phyloP scores from a whole-genome alignment of 37 sponge, comb jelly and placozoan species.

The Oscarella lobularis region DNA sequence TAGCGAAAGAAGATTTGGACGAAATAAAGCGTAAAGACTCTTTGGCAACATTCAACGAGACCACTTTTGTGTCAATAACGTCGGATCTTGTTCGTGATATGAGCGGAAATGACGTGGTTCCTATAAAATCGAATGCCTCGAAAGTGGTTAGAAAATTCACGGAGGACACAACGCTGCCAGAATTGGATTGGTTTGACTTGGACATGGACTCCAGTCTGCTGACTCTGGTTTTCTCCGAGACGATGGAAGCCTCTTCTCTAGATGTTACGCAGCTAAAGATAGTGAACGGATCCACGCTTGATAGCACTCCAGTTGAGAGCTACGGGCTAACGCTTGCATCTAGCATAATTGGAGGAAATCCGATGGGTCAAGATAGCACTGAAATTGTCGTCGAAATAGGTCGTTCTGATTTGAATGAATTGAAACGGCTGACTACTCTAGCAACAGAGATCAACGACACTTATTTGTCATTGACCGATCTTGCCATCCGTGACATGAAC shows the following conservation, averaged over 20 bases:
- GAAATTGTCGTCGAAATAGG: slow-evolving; percentile 40
- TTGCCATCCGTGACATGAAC: slow-evolving; percentile 54
- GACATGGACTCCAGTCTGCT: slow-evolving; percentile 44
- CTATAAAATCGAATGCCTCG: not conserved
- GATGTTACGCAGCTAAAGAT: slow-evolving; percentile 48
- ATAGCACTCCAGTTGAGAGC: not conserved
- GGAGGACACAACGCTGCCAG: not conserved
- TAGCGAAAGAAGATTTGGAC: slow-evolving; percentile 47
- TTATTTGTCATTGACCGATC: slow-evolving; percentile 31
- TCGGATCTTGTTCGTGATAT: slow-evolving; percentile 6
- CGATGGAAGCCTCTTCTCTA: slow-evolving; percentile 29
- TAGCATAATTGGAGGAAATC: not conserved
- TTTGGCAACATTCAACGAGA: slow-evolving; percentile 29
- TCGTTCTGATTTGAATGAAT: slow-evolving; percentile 46
- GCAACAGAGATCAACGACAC: slow-evolving; percentile 41
- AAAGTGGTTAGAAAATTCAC: not conserved
- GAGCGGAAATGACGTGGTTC: not conserved
- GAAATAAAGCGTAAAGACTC: slow-evolving; percentile 35
- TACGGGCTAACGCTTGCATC: not conserved
- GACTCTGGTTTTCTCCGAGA: slow-evolving; percentile 53
- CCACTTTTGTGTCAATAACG: slow-evolving; percentile 9
- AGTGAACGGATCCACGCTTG: slow-evolving; percentile 10
- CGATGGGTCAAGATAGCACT: not conserved
- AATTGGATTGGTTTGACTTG: slow-evolving; percentile 11
- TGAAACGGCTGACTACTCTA: slow-evolving; percentile 46